Base-by-base conservation (phyloP, 2,797 vertebrate species). In the Etheostoma nigrum region DNA sequence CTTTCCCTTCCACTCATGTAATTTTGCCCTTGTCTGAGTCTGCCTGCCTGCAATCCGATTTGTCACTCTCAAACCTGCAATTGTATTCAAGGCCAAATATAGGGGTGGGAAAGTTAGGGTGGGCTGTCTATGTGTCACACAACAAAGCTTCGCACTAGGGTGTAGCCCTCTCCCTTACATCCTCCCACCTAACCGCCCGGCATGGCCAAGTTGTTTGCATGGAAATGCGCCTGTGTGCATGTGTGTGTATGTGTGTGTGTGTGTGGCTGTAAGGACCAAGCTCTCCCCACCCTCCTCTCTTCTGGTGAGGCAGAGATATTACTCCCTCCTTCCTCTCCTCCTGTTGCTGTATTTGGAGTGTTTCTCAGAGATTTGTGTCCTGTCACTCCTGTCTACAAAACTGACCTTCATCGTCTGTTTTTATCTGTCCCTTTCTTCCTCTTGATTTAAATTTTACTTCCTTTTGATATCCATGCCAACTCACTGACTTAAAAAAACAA, bases 71-170 rank as follows among this genome's bases (percentile, higher is more conserved):
- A 94, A 95, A 96, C 95, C 94, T 96, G 95, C 94, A 96, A 96
- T 96, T 96, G 95, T 96, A 94, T 94, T 93, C 94, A 90, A 92
- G 94, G 95, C 95, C 95, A 95, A 95, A 96, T 94, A 80, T 87
- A 88, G 94, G 89, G 94, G 93, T 86, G 94, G 93, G 94, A 95
- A 95, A 92, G 89, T 88, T 92, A 91, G 91, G 93, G 93, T 95
- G 95, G 93, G 94, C 92, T 94, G 92, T 87, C 89, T 92, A 85
- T 94, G 92, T 92, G 92, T 91, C 93, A 95, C 86, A 91, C 91
- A 95, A 86, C 94, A 96, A 94, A 96, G 92, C 92, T 83, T 88
- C 63, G 75, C 93, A 89, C 81, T 90, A 95, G 94, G 95, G 92
- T 93, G 95, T 94, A 92, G 88, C 93, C 95, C 93, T 93, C 92